These are phyloP conservation scores for Lateolabrax maculatus DNA, from an alignment of 2,797 vertebrate species.

Conservation along the genomic window DNA sequence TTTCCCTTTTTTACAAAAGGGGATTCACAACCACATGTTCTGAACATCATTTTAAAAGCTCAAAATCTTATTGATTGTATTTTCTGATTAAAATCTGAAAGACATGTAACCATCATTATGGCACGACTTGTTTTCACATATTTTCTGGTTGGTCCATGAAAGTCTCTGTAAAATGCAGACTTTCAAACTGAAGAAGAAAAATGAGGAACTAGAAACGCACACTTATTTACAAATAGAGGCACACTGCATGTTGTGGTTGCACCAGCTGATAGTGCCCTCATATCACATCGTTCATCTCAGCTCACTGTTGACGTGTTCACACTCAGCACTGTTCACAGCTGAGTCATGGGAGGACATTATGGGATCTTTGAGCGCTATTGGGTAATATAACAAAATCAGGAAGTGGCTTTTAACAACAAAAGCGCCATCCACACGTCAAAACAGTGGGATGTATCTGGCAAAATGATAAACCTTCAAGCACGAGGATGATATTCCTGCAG, in stretches of 20 bases:
- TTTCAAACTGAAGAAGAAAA: background rate
- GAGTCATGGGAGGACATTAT: background rate
- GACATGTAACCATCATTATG: background rate
- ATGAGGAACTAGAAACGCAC: background rate
- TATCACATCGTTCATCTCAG: background rate
- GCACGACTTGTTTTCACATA: no score
- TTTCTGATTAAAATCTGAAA: no score
- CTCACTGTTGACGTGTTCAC: background rate
- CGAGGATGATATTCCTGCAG: no score
- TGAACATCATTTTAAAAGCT: background rate
- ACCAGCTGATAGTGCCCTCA: background rate
- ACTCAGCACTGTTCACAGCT: background rate
- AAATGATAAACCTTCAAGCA: background rate
- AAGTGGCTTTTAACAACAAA: constrained; percentile 9
- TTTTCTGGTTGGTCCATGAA: background rate
- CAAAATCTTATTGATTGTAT: background rate
- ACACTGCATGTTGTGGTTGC: background rate
- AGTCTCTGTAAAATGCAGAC: background rate
- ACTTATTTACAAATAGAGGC: background rate
- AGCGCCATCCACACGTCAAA: background rate
- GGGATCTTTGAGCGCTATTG: background rate
- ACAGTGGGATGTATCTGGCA: no score
- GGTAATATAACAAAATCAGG: background rate
- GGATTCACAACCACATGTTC: background rate
- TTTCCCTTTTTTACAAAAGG: background rate